Base-by-base conservation (phyloP, 2,113 vertebrate species). In the Neopipo cinnamomea region DNA sequence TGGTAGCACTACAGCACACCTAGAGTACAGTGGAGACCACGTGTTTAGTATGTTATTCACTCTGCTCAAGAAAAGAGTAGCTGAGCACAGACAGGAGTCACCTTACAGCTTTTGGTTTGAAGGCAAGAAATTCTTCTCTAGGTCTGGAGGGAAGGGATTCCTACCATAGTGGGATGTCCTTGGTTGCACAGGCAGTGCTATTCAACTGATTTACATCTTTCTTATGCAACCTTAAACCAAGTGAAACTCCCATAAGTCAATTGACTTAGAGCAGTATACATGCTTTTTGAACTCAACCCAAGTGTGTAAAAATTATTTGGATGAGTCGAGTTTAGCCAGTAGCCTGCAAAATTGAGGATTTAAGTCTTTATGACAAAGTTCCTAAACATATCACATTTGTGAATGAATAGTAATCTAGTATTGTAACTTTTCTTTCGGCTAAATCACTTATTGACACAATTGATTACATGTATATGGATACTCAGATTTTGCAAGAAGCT, bases 161-260 rank as follows among this genome's bases (percentile, higher is more conserved):
- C 8, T 76, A 14, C 24, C 18, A 58, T 1, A 0, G 25, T 41
- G 6, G 0, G 0, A 16, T 63, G 23, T 14, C 56, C 42, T 46
- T 46, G 52, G 14, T 50, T 74, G 28, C 17, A 22, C 28, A 49
- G 39, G 31, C 42, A 74, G 23, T 71, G 30, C 18, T n/a, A 28
- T 31, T 42, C 21, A 49, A n/a, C 30, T 82, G 8, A 59, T 85
- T 55, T 90, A 14, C n/a, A 25, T 46, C 9, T 75, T 66, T 71
- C 20, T 47, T 61, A 49, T 14, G 5, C 53, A 62, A 12, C 7
- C 15, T 65, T 63, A 88, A 85, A 62, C 16, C 46, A 70, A 41
- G 19, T 56, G n/a, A n/a, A n/a, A 82, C 24, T 74, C 37, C 41
- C 8, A 5, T 47, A 55, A 67, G 7, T 8, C 14, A 39, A 30